These are phyloP conservation scores for Enteromius viviparus DNA, from an alignment of 2,797 vertebrate genomes.

Conservation along the genomic window DNA sequence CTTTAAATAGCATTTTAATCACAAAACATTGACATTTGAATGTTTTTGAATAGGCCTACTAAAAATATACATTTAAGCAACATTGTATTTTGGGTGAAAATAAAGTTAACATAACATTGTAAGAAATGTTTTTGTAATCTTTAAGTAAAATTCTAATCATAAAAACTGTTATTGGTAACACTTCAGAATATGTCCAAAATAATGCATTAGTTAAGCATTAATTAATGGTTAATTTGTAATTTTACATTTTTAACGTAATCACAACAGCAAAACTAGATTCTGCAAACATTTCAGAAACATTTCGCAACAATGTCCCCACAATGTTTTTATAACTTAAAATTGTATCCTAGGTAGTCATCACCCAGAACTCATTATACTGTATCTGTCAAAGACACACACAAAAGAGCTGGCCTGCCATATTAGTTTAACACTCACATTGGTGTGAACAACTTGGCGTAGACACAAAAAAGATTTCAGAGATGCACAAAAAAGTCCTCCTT, in stretches of 20 bases:
- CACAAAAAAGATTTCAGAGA: neutral
- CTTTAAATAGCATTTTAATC: neutral
- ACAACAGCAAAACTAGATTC: neutral
- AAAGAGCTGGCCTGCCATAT: neutral
- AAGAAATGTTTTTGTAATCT: neutral
- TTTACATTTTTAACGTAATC: neutral
- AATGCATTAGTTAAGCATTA: no score
- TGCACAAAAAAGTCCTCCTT: neutral
- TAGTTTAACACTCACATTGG: neutral
- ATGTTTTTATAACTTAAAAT: neutral
- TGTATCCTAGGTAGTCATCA: neutral
- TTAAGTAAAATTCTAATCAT: neutral
- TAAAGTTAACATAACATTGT: neutral
- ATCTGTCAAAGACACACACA: neutral
- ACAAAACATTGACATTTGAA: neutral
- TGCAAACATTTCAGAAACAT: neutral
- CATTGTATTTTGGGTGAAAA: neutral
- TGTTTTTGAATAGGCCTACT: neutral
- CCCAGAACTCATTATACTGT: neutral
- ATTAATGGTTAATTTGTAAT: no score
- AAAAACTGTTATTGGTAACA: no score
- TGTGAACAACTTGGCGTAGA: neutral
- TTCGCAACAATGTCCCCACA: neutral
- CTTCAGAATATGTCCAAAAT: no score
- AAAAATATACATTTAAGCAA: neutral